phyloP scores from a whole-genome alignment of 1,140 invertebrate species.

The Lepidurus arcticus region DNA sequence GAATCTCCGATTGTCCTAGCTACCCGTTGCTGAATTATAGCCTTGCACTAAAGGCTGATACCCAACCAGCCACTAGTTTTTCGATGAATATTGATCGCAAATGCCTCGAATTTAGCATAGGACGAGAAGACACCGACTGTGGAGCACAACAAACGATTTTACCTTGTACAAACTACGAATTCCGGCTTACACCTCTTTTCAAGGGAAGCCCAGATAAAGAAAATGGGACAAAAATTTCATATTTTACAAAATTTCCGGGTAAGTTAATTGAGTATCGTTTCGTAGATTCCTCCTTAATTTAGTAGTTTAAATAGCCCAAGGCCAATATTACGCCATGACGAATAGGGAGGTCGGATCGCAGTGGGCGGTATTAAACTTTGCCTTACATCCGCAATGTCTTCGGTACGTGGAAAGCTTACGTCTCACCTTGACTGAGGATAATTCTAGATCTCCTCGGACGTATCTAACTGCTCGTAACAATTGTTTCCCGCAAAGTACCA shows the following conservation, averaged over 20 bases:
- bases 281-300: neutral
- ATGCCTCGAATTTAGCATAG: neutral
- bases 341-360: neutral
- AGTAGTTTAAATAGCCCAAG: neutral
- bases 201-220: neutral
- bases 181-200: neutral
- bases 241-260: neutral
- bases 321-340: neutral
- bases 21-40: neutral
- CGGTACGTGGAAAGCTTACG: neutral
- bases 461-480: neutral
- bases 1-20: neutral
- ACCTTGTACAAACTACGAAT: neutral
- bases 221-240: neutral
- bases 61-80: neutral
- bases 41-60: neutral
- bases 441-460: neutral
- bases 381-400: conserved; percentile 14
- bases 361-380: neutral
- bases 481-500: neutral
- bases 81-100: neutral
- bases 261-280: neutral
- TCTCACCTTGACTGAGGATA: neutral
- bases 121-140: neutral
- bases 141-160: neutral